Percentiles rank a stretch among this genome's conserved stretches.
Evolutionary conservation across 2,113 vertebrate species (phyloP).

Genomic region (Anas platyrhynchos): DNA sequence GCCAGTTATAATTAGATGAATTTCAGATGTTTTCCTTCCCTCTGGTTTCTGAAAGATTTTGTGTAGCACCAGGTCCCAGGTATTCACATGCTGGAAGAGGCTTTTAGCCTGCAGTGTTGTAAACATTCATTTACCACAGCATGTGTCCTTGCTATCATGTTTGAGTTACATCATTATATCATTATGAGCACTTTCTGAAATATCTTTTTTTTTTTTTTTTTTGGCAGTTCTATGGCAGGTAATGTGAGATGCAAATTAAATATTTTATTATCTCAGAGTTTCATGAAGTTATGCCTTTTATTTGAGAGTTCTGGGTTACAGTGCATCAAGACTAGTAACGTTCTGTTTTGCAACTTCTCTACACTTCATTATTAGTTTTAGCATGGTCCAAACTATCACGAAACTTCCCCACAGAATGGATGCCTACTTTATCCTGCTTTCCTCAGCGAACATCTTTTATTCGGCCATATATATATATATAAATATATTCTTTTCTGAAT

Average conservation of each 20-base stretch:
- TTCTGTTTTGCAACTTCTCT: background rate
- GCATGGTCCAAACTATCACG: fast-evolving
- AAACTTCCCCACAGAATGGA: background rate
- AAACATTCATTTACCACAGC: background rate
- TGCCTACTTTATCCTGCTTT: background rate
- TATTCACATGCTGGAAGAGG: background rate
- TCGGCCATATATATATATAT: background rate
- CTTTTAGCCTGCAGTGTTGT: background rate
- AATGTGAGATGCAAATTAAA: background rate
- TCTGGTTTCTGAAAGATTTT: background rate
- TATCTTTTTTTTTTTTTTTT: background rate
- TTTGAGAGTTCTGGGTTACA: background rate
- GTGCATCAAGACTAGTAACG: background rate
- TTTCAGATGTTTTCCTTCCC: background rate
- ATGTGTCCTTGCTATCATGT: background rate
- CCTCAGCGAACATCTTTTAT: background rate
- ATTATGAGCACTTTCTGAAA: background rate
- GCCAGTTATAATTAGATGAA: background rate
- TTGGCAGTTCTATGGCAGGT: background rate
- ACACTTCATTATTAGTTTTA: background rate
- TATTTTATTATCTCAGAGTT: background rate
- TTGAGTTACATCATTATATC: background rate
- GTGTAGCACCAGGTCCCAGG: background rate
- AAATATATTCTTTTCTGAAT: background rate
- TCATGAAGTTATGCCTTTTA: background rate